Evolutionary conservation across 2,113 vertebrate genomes (phyloP), one percentile per base, ranked within the genome.

Genomic region (Platycercus adscitus): DNA sequence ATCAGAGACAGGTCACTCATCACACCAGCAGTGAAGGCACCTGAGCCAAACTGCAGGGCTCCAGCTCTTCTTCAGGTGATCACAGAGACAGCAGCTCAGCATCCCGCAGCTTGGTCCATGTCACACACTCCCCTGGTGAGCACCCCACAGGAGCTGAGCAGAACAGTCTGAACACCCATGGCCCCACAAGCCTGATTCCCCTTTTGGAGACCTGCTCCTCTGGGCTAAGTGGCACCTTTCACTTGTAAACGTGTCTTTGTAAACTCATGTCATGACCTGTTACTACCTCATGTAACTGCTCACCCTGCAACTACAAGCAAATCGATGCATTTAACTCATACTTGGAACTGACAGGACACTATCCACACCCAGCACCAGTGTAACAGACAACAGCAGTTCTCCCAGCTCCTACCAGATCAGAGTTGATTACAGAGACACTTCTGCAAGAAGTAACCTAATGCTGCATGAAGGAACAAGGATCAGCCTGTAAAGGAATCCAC

Each of bases 1-100:
- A n/a, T 18, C 84, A 21, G 29, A n/a, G 39, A 49, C n/a, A 19
- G 9, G 25, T 35, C 72, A 11, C 33, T 47, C 76, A 10, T 35
- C 75, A 11, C 84, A n/a, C 31, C 6, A 18, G 41, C 43, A 23
- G 21, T 25, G 10, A 5, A 31, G 52, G 28, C 33, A 53, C 26
- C 41, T 1, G 1, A 31, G 43, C 7, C 63, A 33, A 24, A 35
- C 23, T 5, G 3, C 46, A 33, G 63, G 3, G 1, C 64, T 29
- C 49, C 7, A 11, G 56, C 35, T 89, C 29, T 28, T 47, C 44
- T 49, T 47, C 24, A 2, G 69, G 39, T 9, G 64, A n/a, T 7
- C 61, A 68, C 24, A 15, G 39, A 43, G 39, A 43, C 17, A 41
- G 47, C 86, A 73, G 71, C 55, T 43, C n/a, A 1, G 13, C 44